A percentile compares a stretch with the other conserved stretches of the same genome.
Conservation (phyloP, 1,140 invertebrate genomes). For the Trichomalopsis sarcophagae region DNA sequence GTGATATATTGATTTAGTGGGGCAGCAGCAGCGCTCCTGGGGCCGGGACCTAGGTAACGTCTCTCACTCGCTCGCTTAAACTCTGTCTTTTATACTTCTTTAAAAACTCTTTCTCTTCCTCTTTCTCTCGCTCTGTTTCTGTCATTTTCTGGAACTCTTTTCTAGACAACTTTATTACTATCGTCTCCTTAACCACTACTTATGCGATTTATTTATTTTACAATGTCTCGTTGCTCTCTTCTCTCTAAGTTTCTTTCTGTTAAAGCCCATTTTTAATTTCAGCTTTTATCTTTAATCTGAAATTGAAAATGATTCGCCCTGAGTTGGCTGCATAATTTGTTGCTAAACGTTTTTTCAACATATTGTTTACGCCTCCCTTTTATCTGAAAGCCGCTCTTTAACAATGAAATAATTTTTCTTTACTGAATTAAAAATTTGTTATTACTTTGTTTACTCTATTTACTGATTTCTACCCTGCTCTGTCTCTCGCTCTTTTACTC, state of each 20-base stretch:
- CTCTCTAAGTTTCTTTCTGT: conserved; percentile 23
- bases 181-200: conserved; percentile 48
- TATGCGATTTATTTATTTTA: conserved; percentile 44
- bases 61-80: conserved; percentile 73
- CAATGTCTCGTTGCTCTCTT: conserved; percentile 43
- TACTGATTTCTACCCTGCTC: conserved; percentile 44
- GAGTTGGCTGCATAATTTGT: background rate
- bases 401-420: conserved; percentile 7
- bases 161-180: conserved; percentile 47
- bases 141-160: background rate
- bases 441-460: conserved; percentile 47
- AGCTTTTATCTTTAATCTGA: conserved; percentile 29
- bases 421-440: conserved; percentile 41
- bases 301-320: conserved; percentile 14
- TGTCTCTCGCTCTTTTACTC: conserved; percentile 43
- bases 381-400: conserved; percentile 23
- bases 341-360: background rate
- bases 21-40: conserved; percentile 75
- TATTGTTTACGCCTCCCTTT: conserved; percentile 9
- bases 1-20: conserved; percentile 75
- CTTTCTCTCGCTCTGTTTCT: conserved; percentile 21
- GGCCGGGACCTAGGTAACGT: conserved; percentile 75
- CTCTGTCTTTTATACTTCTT: conserved; percentile 66
- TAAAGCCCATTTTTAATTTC: conserved; percentile 37
- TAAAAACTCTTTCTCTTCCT: conserved; percentile 54